phyloP scores from a whole-genome alignment of 2,113 vertebrate species.

The Pipa parva region DNA sequence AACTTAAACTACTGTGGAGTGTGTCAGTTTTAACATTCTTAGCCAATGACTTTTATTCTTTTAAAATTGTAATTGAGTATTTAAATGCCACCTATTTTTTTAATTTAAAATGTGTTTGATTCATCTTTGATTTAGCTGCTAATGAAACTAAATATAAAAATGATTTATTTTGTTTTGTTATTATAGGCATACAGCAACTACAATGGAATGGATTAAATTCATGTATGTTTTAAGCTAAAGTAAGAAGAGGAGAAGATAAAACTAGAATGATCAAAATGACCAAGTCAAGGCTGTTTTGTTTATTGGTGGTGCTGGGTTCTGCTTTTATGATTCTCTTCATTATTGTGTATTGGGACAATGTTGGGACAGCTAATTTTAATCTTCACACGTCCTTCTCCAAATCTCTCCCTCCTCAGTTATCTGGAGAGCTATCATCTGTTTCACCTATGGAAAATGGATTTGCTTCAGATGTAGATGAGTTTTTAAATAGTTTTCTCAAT shows the following conservation, averaged over 20 bases:
- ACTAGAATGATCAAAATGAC: conserved; percentile 74
- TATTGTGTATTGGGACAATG: conserved; percentile 95
- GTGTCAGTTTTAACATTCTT: too few relatives aligned
- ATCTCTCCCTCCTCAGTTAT: conserved; percentile 54
- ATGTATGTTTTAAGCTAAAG: conserved; percentile 40
- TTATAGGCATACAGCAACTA: conserved; percentile 47
- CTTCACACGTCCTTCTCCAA: conserved; percentile 77
- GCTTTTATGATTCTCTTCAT: conserved; percentile 90
- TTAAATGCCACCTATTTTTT: too few relatives aligned
- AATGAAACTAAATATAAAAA: too few relatives aligned
- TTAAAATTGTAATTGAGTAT: too few relatives aligned
- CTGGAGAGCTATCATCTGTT: conserved; percentile 44
- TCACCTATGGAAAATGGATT: conserved; percentile 52
- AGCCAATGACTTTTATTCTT: too few relatives aligned
- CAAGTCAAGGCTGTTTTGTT: conserved; percentile 80
- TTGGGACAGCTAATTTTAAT: conserved; percentile 80
- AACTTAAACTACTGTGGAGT: too few relatives aligned
- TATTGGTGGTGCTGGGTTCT: conserved; percentile 82
- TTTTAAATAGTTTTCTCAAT: conserved; percentile 76
- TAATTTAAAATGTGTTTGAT: too few relatives aligned
- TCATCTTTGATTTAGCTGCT: too few relatives aligned
- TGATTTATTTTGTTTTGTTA: conserved; percentile 3
- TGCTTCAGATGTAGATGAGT: conserved; percentile 74
- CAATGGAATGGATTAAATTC: conserved; percentile 38
- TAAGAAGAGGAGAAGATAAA: conserved; percentile 45